A percentile compares a stretch with the other conserved stretches of the same genome.
These are phyloP conservation scores for Mylabris sibirica DNA, from an alignment of 2,888 invertebrate genomes.

Conservation along the genomic window DNA sequence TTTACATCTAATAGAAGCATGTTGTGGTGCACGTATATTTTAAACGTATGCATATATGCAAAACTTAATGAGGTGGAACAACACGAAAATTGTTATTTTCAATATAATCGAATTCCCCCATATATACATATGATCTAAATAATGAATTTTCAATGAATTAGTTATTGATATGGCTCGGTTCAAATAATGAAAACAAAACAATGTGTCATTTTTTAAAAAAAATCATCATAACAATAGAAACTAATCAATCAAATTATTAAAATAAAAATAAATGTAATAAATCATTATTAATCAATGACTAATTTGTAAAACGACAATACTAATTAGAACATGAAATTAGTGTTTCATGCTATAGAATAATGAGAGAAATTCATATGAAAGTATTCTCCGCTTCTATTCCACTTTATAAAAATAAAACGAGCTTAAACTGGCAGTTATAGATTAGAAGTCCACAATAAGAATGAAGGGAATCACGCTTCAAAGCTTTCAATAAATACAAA, in stretches of 20 bases:
- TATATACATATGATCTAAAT: not conserved
- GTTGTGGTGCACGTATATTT: not conserved
- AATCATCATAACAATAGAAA: not conserved
- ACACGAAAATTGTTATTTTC: not conserved
- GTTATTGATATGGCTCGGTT: not conserved
- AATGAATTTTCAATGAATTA: not conserved
- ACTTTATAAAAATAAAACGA: not conserved
- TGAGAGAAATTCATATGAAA: not conserved
- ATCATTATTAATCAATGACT: not conserved
- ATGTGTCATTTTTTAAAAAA: not conserved
- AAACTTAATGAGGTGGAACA: not conserved
- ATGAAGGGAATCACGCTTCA: constrained; percentile 28
- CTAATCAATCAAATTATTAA: not conserved
- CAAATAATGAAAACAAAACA: not conserved
- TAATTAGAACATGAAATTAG: not conserved
- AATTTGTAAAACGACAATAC: constrained; percentile 1
- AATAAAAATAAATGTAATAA: constrained; percentile 1
- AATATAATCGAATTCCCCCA: not conserved
- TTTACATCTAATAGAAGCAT: not conserved
- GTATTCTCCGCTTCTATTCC: not conserved
- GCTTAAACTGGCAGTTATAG: not conserved
- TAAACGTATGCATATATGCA: not conserved
- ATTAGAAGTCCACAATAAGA: not conserved
- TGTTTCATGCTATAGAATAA: not conserved
- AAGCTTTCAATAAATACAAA: constrained; percentile 23